Conservation (phyloP, 2,113 vertebrate genomes). For the Piprites chloris region DNA sequence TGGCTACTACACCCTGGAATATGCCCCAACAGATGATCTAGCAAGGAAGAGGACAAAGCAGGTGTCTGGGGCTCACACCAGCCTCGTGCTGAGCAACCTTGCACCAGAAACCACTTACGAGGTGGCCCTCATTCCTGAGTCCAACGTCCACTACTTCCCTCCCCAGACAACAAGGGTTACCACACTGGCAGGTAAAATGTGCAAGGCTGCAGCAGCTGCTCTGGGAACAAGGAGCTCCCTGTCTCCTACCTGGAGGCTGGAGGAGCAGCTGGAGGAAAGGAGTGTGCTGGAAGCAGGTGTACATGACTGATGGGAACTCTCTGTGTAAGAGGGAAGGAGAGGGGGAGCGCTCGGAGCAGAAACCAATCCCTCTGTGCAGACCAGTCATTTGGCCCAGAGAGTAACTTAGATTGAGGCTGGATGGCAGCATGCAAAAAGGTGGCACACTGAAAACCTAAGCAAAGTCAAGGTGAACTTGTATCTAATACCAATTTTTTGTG, state of each 20-base stretch:
- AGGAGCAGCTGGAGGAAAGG: background rate
- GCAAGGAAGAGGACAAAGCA: conserved; percentile 63
- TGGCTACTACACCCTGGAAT: conserved; percentile 83
- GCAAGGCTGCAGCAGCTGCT: background rate
- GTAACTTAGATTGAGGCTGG: background rate
- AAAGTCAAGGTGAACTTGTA: background rate
- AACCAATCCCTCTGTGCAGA: background rate
- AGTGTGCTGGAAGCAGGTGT: background rate
- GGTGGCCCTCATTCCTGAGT: conserved; percentile 82
- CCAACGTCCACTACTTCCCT: conserved; percentile 74
- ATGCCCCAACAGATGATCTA: conserved; percentile 9
- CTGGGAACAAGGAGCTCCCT: background rate
- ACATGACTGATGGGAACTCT: background rate
- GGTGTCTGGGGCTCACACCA: conserved; percentile 72
- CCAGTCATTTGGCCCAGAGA: background rate
- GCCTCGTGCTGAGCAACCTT: conserved; percentile 71
- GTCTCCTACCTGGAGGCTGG: background rate
- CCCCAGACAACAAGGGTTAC: conserved; percentile 79
- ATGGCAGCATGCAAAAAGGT: background rate
- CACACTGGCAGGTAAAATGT: conserved; percentile 78
- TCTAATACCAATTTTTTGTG: background rate
- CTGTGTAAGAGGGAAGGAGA: background rate
- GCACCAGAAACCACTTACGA: conserved; percentile 83
- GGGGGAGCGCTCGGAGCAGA: rapidly evolving
- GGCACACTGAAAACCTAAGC: background rate